phyloP scores from a whole-genome alignment of 2,797 vertebrate species.

The Martes flavigula region DNA sequence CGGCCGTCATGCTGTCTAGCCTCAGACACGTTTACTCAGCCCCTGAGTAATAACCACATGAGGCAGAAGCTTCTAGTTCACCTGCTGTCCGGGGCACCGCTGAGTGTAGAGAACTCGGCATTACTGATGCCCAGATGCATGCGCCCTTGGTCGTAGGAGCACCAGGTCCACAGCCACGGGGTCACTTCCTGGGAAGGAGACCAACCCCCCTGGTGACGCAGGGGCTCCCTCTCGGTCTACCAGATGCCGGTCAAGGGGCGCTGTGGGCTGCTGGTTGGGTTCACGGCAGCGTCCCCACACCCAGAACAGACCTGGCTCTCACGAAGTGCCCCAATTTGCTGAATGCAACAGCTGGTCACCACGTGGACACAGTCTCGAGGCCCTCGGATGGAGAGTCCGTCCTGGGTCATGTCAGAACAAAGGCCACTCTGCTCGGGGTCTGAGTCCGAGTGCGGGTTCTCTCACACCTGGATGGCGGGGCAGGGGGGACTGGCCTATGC shows the following conservation, averaged over 20 bases:
- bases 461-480: background rate
- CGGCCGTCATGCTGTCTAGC: fast-evolving
- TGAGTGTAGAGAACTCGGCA: too few species aligned
- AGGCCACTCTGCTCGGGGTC: background rate
- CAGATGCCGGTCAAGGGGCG: background rate
- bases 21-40: background rate
- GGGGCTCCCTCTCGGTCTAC: background rate
- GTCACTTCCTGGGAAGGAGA: background rate
- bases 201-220: too few species aligned
- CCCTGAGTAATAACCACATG: background rate
- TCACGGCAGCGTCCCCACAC: background rate
- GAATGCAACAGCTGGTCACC: background rate
- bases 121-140: fast-evolving
- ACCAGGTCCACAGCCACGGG: fast-evolving
- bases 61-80: background rate
- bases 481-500: background rate
- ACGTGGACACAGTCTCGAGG: fast-evolving
- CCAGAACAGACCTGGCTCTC: background rate
- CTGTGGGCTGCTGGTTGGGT: background rate
- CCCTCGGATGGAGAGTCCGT: fast-evolving
- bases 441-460: fast-evolving
- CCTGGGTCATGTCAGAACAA: background rate
- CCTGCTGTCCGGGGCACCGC: fast-evolving
- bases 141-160: too few species aligned
- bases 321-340: fast-evolving